Base-by-base conservation (phyloP, 2,797 vertebrate genomes). In the Pampus argenteus region DNA sequence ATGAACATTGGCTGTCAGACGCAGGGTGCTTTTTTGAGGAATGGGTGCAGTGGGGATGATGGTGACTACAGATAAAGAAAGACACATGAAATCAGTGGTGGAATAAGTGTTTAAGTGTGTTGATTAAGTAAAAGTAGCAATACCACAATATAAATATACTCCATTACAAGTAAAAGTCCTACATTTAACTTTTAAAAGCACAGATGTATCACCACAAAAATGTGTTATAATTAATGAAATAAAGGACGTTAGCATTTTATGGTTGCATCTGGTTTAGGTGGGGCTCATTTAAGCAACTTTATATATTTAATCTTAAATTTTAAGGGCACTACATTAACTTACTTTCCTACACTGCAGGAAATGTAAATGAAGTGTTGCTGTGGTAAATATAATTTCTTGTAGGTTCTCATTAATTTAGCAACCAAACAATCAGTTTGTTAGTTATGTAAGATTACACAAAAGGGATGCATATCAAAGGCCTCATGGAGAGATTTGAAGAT, bases 21-120 rank as follows among this genome's bases (percentile, higher is more conserved):
- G 87, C 59, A 94, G 62, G 57, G 87, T 94, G 78, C 92, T 92
- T 28, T 60, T 0, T 38, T 74, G 64, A 51, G 65, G 86, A 56
- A 94, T 23, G 10, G 90, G 84, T 13, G 26, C 6, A 20, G 64
- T 0, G 0, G 94, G 94, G 29, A 3, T 29, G 26, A 90, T 9
- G 3, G 40, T 80, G 69, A 94, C 95, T 95, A 70, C 22, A 65
- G 63, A 75, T 25, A 56, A 60, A 56, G 29, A 20, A 62, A 20
- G 11, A 81, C 18, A 80, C 5, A 58, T 20, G 36, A 52, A 34
- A 50, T 64, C 14, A 74, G 54, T 9, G 9, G 13, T 31, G n/a
- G 45, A 56, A 69, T 25, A 36, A 22, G 26, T 36, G 36, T 18
- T 61, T n/a, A 26, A 50, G 22, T 50, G 36, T 31, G 59, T 45